Percentiles rank a stretch among this genome's conserved stretches.
Conservation (phyloP, 2,113 vertebrate genomes). For the rat (Rattus norvegicus) region DNA sequence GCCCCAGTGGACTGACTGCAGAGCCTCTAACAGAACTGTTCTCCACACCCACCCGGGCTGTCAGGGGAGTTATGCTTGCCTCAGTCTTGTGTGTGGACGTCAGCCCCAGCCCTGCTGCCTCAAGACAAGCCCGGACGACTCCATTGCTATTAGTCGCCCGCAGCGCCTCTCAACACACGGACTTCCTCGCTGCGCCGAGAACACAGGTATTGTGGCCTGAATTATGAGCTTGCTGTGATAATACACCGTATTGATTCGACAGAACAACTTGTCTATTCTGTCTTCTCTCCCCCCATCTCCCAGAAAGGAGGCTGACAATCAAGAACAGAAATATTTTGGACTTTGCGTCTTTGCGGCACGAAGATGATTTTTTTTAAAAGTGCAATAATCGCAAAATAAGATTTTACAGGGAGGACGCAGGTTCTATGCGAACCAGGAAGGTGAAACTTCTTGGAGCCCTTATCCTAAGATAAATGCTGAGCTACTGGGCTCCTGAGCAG, state of each 20-base stretch:
- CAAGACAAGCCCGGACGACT: conserved; percentile 76
- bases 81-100: conserved; percentile 71
- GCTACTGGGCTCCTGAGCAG: conserved; percentile 31
- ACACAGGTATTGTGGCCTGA: conserved; percentile 88
- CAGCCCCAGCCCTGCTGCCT: conserved; percentile 77
- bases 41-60: neutral
- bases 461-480: conserved; percentile 62
- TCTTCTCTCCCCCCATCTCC: conserved; percentile 80
- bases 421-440: conserved; percentile 76
- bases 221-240: conserved; percentile 90
- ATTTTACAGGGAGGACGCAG: conserved; percentile 76
- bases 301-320: conserved; percentile 84
- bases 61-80: conserved; percentile 70
- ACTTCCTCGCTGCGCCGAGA: conserved; percentile 81
- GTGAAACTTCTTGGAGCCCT: conserved; percentile 73
- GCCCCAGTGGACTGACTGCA: neutral
- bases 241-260: conserved; percentile 87
- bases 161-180: conserved; percentile 84
- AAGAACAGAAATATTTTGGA: conserved; percentile 87
- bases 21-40: neutral
- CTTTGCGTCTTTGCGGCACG: conserved; percentile 82
- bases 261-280: conserved; percentile 87
- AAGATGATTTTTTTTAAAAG: conserved; percentile 72
- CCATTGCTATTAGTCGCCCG: conserved; percentile 85
- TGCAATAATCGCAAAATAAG: conserved; percentile 84